These are phyloP conservation scores for Macrochelys suwanniensis DNA, from an alignment of 2,797 vertebrate genomes.

Conservation along the genomic window DNA sequence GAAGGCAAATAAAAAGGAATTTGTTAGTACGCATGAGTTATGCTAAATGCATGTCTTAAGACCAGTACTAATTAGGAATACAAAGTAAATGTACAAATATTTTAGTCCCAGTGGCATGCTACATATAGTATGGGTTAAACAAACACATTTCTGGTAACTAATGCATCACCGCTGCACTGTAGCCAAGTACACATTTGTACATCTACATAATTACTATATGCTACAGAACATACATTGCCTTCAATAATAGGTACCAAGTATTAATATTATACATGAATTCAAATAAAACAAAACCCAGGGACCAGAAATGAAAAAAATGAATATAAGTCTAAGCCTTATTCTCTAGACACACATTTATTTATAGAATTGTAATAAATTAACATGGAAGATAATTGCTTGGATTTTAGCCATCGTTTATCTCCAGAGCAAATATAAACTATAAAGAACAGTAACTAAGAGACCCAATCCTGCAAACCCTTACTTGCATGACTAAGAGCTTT, in stretches of 20 bases:
- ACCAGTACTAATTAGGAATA: slow-evolving; percentile 1
- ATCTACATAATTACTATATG: background rate
- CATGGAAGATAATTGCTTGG: background rate
- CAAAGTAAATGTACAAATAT: background rate
- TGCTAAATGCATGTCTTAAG: background rate
- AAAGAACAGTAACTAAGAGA: background rate
- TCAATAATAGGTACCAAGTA: background rate
- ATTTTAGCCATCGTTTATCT: background rate
- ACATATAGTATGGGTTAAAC: background rate
- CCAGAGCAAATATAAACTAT: background rate
- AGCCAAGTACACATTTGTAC: background rate
- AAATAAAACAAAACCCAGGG: background rate
- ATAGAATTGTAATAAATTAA: background rate
- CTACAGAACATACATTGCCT: background rate
- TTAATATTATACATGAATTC: background rate
- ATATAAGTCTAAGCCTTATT: background rate
- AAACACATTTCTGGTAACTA: background rate
- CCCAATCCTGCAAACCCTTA: background rate
- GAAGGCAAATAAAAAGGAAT: background rate
- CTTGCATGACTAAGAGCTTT: background rate
- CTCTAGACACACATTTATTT: background rate
- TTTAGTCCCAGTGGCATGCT: fast-evolving
- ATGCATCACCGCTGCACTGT: background rate
- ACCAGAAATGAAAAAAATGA: background rate
- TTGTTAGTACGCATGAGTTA: background rate